Base-by-base conservation (phyloP, 2,888 invertebrate genomes). In the Netelia melanura region DNA sequence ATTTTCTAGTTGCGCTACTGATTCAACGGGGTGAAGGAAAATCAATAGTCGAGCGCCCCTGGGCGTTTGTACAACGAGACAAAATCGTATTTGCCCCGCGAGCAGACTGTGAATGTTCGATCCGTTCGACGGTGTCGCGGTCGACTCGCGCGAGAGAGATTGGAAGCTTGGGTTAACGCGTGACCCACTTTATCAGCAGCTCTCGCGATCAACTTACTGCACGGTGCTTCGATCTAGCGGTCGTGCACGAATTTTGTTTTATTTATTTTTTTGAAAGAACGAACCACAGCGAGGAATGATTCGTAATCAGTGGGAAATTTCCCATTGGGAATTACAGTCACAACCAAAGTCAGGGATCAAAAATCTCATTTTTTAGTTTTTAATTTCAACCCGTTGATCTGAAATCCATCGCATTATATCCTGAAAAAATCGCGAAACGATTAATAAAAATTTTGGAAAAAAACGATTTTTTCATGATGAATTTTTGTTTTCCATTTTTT, bases 21-120 rank as follows among this genome's bases (percentile, higher is more conserved):
- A 54, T 3, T 17, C 11, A 17, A 72, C 64, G 48, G 75, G 82
- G 81, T 48, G 79, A 65, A 70, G 56, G 38, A 38, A 85, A 85
- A 85, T 85, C 85, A 82, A 85, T 85, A 85, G 58, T 11, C 71
- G 54, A 74, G 65, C 11, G 43, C 44, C 65, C 44, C 9, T 56
- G 38, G 71, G 14, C 25, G 25, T 30, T 62, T 25, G 14, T 38
- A 6, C 64, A 64, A 70, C 74, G 58, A 25, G 25, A 79, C 30
- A 72, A 82, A 85, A 85, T 85, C 85, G 85, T 79, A 79, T 82
- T 85, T 85, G 85, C 85, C 85, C 14, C 70, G 38, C 70, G 81
- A 81, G 84, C 70, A 74, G 48, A 21, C 21, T n/a, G 52, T 11
- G 61, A 30, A 44, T 38, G n/a, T 71, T 52, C 54, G 56, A 52